A percentile compares a stretch with the other conserved stretches of the same genome.
Evolutionary conservation across 2,113 vertebrate genomes (phyloP).

Genomic region (Lynx canadensis): DNA sequence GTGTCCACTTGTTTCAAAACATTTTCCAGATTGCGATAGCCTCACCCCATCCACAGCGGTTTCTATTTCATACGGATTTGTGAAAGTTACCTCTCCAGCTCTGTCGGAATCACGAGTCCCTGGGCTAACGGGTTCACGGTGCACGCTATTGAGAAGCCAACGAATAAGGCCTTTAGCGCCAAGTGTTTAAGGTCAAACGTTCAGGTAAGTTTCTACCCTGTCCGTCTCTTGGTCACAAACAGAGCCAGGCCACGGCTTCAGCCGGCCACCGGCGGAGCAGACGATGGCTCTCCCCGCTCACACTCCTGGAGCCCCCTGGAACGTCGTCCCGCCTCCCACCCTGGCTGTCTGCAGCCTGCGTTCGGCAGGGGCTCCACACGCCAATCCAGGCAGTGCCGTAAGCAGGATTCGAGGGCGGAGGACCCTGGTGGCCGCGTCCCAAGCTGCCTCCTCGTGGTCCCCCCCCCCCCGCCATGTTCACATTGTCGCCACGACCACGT

Average conservation of each 20-base stretch:
- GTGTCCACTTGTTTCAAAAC: neutral
- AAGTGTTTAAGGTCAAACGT: fast-evolving
- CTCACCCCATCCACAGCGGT: neutral
- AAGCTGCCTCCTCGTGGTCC: neutral
- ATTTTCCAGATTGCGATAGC: neutral
- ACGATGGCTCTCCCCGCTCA: fast-evolving
- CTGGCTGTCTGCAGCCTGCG: fast-evolving
- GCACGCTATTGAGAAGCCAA: fast-evolving
- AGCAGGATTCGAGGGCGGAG: neutral
- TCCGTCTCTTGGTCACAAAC: fast-evolving
- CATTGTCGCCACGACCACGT: fast-evolving
- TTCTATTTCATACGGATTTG: neutral
- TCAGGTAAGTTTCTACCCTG: fast-evolving
- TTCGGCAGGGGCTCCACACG: fast-evolving
- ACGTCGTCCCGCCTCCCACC: fast-evolving
- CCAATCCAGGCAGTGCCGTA: fast-evolving
- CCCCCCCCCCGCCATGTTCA: fast-evolving
- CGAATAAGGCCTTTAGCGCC: fast-evolving
- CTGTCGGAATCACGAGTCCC: neutral
- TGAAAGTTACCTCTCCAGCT: neutral
- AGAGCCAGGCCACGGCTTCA: neutral
- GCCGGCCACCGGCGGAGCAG: fast-evolving
- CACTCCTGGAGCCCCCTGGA: fast-evolving
- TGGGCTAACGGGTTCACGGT: fast-evolving
- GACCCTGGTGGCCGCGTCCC: fast-evolving